phyloP scores from a whole-genome alignment of 2,113 vertebrate genomes.

The Microcebus murinus region DNA sequence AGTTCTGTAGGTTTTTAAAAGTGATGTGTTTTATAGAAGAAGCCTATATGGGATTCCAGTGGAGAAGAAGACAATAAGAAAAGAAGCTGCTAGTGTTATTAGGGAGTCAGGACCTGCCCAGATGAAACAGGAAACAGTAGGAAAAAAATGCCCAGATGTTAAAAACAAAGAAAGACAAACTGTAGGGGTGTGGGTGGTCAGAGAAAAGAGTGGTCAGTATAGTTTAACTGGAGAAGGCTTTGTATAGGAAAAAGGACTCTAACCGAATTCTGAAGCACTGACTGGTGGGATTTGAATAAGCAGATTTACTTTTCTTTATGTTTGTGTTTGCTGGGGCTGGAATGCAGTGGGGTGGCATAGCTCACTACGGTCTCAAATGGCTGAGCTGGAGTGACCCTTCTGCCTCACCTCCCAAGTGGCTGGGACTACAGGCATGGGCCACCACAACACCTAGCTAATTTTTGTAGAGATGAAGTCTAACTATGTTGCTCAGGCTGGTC shows the following conservation, averaged over 20 bases:
- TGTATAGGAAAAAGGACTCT: not conserved
- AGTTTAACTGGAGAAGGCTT: not conserved
- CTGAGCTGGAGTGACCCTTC: too few relatives aligned
- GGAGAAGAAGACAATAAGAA: not conserved
- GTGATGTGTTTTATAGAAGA: not conserved
- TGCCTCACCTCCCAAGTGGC: too few relatives aligned
- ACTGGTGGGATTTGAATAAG: not conserved
- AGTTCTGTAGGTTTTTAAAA: not conserved
- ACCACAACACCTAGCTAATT: too few relatives aligned
- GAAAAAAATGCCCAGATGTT: not conserved
- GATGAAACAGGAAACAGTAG: constrained; percentile 4
- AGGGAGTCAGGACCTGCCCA: not conserved
- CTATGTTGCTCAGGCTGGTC: too few relatives aligned
- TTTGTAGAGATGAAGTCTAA: too few relatives aligned
- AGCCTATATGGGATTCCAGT: not conserved
- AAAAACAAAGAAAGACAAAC: not conserved
- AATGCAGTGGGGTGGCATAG: too few relatives aligned
- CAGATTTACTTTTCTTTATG: not conserved
- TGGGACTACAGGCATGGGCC: too few relatives aligned
- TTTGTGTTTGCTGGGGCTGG: not conserved
- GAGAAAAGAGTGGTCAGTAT: not conserved
- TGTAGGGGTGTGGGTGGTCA: not conserved
- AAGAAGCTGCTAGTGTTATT: not conserved
- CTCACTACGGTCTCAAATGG: too few relatives aligned
- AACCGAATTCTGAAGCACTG: not conserved